Conservation (phyloP, 2,113 vertebrate species). For the Bubalus kerabau region DNA sequence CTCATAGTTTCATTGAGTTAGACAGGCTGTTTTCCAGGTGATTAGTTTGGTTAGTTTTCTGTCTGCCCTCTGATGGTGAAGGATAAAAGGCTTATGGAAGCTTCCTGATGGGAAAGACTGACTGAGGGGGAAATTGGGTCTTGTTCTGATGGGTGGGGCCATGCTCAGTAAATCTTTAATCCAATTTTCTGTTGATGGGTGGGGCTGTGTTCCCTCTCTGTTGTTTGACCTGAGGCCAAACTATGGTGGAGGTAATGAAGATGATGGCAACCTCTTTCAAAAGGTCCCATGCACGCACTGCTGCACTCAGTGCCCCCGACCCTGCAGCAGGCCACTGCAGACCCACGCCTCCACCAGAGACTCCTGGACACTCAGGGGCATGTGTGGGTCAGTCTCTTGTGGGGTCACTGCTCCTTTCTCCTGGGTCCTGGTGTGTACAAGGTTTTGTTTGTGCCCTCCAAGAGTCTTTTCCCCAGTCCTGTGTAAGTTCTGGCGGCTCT, state of each 20-base stretch:
- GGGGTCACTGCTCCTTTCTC: background rate
- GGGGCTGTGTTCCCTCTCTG: background rate
- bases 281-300: background rate
- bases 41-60: background rate
- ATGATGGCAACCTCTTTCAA: background rate
- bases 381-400: background rate
- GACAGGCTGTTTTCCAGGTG: background rate
- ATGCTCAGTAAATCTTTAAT: background rate
- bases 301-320: accelerated
- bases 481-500: background rate
- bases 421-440: background rate
- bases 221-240: background rate
- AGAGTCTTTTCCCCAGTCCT: background rate
- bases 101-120: background rate
- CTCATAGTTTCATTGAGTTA: background rate
- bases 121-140: background rate
- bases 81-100: background rate
- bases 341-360: accelerated
- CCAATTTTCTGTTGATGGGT: background rate
- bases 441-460: background rate
- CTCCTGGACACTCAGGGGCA: background rate
- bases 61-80: background rate
- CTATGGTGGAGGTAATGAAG: background rate
- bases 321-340: background rate
- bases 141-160: background rate